Percentiles rank a stretch among this genome's conserved stretches.
Conservation (phyloP, 1,140 invertebrate species). For the Drosophila chauvacae region DNA sequence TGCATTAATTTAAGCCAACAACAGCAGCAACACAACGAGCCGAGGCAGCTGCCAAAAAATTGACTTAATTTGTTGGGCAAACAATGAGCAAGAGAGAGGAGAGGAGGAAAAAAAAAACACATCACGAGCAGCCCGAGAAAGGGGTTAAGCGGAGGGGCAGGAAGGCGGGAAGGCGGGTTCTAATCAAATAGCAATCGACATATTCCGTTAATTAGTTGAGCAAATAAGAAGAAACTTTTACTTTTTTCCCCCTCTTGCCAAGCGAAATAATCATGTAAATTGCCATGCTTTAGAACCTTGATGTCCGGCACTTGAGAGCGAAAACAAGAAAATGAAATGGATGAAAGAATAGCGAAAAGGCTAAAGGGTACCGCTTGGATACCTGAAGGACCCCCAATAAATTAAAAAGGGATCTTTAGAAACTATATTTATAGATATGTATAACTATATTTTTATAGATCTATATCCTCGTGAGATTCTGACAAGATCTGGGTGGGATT, state of each 20-base stretch:
- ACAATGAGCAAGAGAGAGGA: constrained; percentile 21
- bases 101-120: constrained; percentile 13
- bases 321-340: constrained; percentile 4
- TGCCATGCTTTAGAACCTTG: constrained; percentile 24
- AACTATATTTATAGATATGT: neutral
- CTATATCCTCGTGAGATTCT: neutral
- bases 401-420: no score
- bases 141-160: constrained; percentile 7
- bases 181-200: constrained; percentile 52
- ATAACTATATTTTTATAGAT: no score
- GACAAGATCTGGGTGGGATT: no score
- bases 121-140: constrained; percentile 17
- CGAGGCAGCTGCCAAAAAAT: constrained; percentile 63
- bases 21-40: constrained; percentile 34
- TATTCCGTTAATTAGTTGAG: constrained; percentile 43
- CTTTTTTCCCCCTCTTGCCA: constrained; percentile 8
- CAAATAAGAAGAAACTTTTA: constrained; percentile 42
- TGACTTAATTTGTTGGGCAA: constrained; percentile 67
- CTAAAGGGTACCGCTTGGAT: neutral
- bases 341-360: neutral
- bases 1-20: constrained; percentile 68
- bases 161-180: neutral
- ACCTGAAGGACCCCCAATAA: neutral
- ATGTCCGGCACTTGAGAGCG: constrained; percentile 1
- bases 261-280: constrained; percentile 38